Base-by-base conservation (phyloP, 2,797 vertebrate species). In the Danio jaintianensis region DNA sequence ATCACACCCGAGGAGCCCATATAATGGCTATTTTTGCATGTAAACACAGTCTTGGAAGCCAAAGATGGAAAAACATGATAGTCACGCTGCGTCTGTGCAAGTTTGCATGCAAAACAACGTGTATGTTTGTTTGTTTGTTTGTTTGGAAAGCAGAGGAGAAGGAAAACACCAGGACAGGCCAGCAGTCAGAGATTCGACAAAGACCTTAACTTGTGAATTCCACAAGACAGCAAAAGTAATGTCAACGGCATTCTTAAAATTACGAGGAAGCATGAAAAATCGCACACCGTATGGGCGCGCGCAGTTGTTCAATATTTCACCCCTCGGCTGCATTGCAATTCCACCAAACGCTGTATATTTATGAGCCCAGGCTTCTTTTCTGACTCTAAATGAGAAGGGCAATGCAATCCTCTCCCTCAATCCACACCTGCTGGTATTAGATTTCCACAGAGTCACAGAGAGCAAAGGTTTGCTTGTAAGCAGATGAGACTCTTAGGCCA, bases 261-360 rank as follows among this genome's bases (percentile, higher is more conserved):
- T 62, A 80, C 11, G 64, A 79, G 48, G 62, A 63, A 75, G 70
- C 75, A 83, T 83, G 78, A 79, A 83, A 84, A 80, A 86, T 84
- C 53, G 56, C 79, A 63, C 83, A 82, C 36, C 79, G 55, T 82
- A 81, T 77, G 72, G 76, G 73, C 83, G 62, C 79, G 71, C 69
- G 62, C 79, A 20, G 20, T 58, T 64, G 42, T 83, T 82, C 78
- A 84, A 81, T 82, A 85, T 84, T 86, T 87, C 84, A 85, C 73
- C 83, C 80, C 66, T 84, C 50, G 53, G 81, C 82, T 62, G 66
- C 74, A 83, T 83, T 84, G 79, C 66, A 67, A 80, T 86, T 75
- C 50, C 59, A 74, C 53, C 83, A 80, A 83, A 78, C 63, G 16
- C 73, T 83, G 81, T 87, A 87, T 87, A 85, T 87, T 87, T 82